Evolutionary conservation across 2,113 vertebrate genomes (phyloP), one percentile per base, ranked within the genome.

Genomic region (Pithys albifrons): DNA sequence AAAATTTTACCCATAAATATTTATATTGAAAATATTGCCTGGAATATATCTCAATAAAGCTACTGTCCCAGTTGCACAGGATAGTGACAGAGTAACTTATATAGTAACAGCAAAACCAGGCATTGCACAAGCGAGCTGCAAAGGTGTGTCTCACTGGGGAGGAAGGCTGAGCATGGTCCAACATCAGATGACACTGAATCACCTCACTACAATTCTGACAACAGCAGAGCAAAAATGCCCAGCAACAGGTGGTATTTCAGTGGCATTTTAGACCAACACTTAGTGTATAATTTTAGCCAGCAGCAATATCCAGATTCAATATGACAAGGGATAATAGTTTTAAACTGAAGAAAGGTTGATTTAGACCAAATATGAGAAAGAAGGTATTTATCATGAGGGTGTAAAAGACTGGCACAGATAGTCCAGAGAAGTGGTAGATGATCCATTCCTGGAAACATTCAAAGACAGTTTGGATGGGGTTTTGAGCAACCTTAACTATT

Each of bases 21-120:
- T 95, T 94, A 94, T 85, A 86, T 77, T 71, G 55, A 88, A 94
- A 95, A 86, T 93, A 95, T 95, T 96, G 76, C 82, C 93, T 81
- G 75, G 69, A 93, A 95, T 94, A 86, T 49, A 55, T 88, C 85
- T 91, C 76, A 95, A 67, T 94, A 91, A 96, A 80, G 43, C 62
- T 79, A 65, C n/a, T 77, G 41, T 78, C 72, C 79, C 69, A 46
- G 39, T 24, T 52, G 52, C 59, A 77, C 31, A 23, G 58, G 82
- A 59, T 82, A 81, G 89, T 24, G 33, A 55, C 81, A 73, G 69
- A 48, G 76, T 49, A 84, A 75, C 80, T 52, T 27, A 31, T 37
- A 65, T 1, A 82, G 51, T 24, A 84, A 31, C 14, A 71, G 52
- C 41, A 89, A 84, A 93, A 55, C 0, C 57, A 67, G 28, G 33